phyloP scores from a whole-genome alignment of 2,888 invertebrate species.

The Nesidiocoris tenuis region DNA sequence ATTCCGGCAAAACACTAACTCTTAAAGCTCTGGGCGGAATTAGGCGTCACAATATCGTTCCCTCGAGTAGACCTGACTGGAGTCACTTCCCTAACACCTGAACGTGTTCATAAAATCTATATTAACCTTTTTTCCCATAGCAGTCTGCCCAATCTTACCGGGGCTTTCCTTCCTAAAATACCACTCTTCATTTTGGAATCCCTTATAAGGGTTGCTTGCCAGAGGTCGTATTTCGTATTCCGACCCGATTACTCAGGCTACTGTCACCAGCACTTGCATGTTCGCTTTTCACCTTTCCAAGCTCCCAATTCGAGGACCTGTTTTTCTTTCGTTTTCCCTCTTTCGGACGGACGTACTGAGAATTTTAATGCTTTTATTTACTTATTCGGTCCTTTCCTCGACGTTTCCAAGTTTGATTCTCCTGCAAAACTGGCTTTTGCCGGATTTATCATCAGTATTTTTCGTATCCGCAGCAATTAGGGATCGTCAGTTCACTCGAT shows the following conservation, averaged over 20 bases:
- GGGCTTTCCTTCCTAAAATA: neutral
- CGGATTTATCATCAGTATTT: too few species aligned
- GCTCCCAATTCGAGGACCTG: neutral
- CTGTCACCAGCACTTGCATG: conserved; percentile 39
- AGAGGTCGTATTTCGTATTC: conserved; percentile 16
- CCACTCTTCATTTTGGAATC: neutral
- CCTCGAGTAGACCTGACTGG: neutral
- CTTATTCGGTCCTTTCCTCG: conserved; percentile 12
- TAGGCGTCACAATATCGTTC: neutral
- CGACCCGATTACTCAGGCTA: conserved; percentile 22
- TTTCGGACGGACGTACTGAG: neutral
- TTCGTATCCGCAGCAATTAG: too few species aligned
- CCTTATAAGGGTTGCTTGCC: conserved; percentile 8
- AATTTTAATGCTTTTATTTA: conserved; percentile 32
- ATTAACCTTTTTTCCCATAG: neutral
- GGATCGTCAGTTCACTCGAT: too few species aligned
- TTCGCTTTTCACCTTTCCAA: neutral
- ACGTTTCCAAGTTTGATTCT: neutral
- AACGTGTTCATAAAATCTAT: neutral
- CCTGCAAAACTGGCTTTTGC: too few species aligned
- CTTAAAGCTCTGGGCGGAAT: neutral
- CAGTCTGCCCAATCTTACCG: neutral
- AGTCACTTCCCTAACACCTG: neutral
- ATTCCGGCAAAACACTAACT: neutral
- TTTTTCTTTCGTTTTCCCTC: neutral